Evolutionary conservation across 2,888 invertebrate genomes (phyloP).

Genomic region (Spilosoma lubricipeda): DNA sequence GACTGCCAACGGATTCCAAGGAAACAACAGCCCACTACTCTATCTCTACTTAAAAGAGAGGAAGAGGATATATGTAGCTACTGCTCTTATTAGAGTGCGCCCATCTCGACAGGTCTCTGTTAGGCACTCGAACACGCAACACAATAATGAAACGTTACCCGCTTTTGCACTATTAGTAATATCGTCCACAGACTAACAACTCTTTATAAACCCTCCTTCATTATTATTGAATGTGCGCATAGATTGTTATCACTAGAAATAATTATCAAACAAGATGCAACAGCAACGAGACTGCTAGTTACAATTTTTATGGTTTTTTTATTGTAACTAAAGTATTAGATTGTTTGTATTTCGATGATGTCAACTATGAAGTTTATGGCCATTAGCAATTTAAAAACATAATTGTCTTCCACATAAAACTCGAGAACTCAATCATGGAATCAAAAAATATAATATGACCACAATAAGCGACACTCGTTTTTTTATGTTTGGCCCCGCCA

Average conservation of each 20-base stretch:
- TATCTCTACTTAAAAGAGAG: no score
- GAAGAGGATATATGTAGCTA: no score
- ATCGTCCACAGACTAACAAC: not conserved
- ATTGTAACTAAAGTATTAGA: not conserved
- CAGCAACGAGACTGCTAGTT: not conserved
- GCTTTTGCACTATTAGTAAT: not conserved
- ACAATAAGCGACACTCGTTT: no score
- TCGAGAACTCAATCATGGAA: not conserved
- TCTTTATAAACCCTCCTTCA: not conserved
- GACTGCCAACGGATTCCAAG: no score
- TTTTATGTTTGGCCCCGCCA: no score
- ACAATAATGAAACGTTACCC: not conserved
- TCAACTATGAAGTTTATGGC: constrained; percentile 14
- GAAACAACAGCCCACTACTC: no score
- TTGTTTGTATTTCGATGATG: constrained; percentile 6
- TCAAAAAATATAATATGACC: constrained; percentile 7
- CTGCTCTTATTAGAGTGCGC: no score
- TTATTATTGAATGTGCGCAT: no score
- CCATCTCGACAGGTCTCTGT: no score
- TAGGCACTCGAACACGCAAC: not conserved
- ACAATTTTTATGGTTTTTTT: not conserved
- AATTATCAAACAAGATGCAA: not conserved
- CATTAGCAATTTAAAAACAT: constrained; percentile 1
- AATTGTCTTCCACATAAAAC: constrained; percentile 1
- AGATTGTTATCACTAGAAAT: not conserved